Evolutionary conservation across 2,113 vertebrate species (phyloP).

Genomic region (Semnopithecus entellus): DNA sequence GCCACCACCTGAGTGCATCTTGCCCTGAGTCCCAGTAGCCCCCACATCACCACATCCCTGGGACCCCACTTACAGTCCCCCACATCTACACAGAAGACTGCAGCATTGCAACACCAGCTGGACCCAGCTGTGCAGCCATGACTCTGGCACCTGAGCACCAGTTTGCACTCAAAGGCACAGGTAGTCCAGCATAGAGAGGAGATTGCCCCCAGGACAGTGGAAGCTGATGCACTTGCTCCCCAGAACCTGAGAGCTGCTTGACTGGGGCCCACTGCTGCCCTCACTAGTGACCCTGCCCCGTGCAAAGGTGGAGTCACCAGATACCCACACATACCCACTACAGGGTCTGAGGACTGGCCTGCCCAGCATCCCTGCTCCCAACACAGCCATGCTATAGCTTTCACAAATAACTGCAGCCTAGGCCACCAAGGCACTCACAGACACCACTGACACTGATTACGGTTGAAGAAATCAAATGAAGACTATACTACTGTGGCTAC

Average conservation of each 20-base stretch:
- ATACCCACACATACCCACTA: neutral
- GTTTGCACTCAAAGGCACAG: neutral
- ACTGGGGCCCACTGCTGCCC: neutral
- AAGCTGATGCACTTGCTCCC: neutral
- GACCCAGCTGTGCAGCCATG: neutral
- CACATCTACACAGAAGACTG: neutral
- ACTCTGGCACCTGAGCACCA: neutral
- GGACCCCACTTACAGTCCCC: neutral
- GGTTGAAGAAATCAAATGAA: neutral
- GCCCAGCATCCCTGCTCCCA: neutral
- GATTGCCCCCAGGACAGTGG: neutral
- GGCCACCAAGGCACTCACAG: neutral
- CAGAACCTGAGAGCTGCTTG: neutral
- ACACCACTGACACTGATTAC: neutral
- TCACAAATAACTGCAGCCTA: neutral
- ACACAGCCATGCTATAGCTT: neutral
- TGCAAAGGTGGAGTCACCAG: neutral
- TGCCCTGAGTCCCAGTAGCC: neutral
- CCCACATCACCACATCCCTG: neutral
- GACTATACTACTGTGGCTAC: neutral
- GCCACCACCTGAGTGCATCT: neutral
- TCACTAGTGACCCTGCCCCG: neutral
- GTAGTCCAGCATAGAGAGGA: neutral
- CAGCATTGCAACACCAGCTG: neutral
- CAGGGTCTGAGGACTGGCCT: neutral